A percentile compares a stretch with the other conserved stretches of the same genome.
Evolutionary conservation across 2,888 invertebrate species (phyloP).

Genomic region (Allacma fusca): DNA sequence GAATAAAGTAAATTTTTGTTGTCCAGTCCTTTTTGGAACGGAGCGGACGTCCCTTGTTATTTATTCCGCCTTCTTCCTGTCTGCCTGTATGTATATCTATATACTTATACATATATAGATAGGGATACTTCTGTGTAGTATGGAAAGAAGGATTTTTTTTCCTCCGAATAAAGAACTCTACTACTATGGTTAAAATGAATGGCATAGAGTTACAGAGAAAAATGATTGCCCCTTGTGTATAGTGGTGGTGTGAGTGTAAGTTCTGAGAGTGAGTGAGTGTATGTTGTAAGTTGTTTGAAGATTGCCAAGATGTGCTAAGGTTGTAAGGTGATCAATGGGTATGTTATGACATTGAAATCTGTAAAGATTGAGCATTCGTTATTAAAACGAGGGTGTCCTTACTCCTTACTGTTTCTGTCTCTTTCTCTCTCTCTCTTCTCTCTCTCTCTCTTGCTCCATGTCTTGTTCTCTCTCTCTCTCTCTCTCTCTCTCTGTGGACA

Average conservation of each 20-base stretch:
- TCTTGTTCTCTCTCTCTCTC: conserved; percentile 20
- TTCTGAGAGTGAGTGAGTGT: conserved; percentile 3
- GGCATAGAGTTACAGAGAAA: conserved; percentile 49
- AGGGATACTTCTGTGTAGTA: no score
- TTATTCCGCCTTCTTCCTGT: conserved; percentile 49
- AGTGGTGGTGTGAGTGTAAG: not conserved
- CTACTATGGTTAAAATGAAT: conserved; percentile 43
- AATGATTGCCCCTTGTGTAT: conserved; percentile 45
- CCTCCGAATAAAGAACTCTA: conserved; percentile 1
- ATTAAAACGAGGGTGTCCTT: conserved; percentile 41
- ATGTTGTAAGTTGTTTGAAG: not conserved
- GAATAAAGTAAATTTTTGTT: not conserved
- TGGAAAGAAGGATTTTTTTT: not conserved
- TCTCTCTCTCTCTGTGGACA: conserved; percentile 33
- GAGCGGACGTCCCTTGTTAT: conserved; percentile 10
- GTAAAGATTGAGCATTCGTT: conserved; percentile 48
- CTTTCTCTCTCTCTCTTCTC: not conserved
- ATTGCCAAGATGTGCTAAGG: conserved; percentile 21
- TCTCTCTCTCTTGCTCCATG: not conserved
- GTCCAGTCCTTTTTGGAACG: not conserved
- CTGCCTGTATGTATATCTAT: conserved; percentile 13
- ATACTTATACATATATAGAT: not conserved
- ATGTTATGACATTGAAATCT: conserved; percentile 57
- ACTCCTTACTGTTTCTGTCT: conserved; percentile 1
- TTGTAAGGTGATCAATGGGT: conserved; percentile 52